These are phyloP conservation scores for Manis javanica DNA, from an alignment of 2,797 vertebrate species.

Conservation along the genomic window DNA sequence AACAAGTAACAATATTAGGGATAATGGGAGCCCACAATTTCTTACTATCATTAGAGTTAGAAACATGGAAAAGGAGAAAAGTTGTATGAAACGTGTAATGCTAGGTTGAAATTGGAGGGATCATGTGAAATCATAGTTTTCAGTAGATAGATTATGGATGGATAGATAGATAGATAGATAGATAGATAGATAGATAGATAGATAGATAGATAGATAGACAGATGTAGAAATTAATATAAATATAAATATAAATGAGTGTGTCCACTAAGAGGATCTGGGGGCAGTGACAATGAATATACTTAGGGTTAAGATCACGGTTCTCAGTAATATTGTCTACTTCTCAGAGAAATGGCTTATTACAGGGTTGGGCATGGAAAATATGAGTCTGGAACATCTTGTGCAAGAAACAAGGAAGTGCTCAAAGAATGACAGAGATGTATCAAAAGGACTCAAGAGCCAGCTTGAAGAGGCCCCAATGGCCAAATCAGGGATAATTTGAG, in stretches of 20 bases:
- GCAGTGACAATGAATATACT: background rate
- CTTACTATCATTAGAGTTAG: background rate
- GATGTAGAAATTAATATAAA: background rate
- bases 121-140: background rate
- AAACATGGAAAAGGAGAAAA: slow-evolving; percentile 1
- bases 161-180: background rate
- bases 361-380: background rate
- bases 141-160: background rate
- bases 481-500: background rate
- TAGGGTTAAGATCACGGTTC: background rate
- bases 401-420: background rate
- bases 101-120: background rate
- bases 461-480: background rate
- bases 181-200: background rate
- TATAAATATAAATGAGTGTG: background rate
- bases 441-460: background rate
- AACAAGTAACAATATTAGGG: background rate
- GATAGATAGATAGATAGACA: background rate
- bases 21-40: background rate
- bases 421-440: background rate
- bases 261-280: background rate
- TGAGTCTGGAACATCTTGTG: background rate
- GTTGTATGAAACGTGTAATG: background rate
- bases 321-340: background rate
- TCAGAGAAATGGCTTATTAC: background rate